Conservation (phyloP, 2,888 invertebrate species). For the Meiosimyza platycephala region DNA sequence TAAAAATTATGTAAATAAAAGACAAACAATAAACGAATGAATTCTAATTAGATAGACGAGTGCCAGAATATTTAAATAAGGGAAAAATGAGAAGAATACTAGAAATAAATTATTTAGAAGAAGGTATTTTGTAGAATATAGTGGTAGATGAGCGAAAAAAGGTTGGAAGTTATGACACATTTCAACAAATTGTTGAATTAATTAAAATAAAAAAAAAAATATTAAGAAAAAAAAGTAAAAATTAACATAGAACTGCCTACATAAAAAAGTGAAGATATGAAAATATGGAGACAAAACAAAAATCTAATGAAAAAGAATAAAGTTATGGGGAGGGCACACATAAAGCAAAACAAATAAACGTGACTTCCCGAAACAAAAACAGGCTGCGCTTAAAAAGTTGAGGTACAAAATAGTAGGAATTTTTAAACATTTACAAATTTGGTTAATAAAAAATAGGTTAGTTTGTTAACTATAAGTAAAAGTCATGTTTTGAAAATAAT, state of each 20-base stretch:
- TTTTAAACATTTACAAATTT: conserved; percentile 36
- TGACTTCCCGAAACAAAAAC: conserved; percentile 38
- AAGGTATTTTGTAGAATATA: background rate
- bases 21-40: conserved; percentile 47
- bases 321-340: conserved; percentile 19
- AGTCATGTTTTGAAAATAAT: no score
- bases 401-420: background rate
- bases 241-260: no score
- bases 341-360: conserved; percentile 23
- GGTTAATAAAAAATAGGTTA: conserved; percentile 61
- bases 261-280: background rate
- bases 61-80: conserved; percentile 28
- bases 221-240: no score
- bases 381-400: no score
- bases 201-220: background rate
- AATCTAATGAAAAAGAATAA: background rate
- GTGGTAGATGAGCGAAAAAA: background rate
- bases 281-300: background rate
- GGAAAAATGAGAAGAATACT: conserved; percentile 22
- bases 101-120: conserved; percentile 8
- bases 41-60: conserved; percentile 59
- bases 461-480: conserved; percentile 29
- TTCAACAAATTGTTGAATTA: conserved; percentile 18
- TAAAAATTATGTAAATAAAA: conserved; percentile 57
- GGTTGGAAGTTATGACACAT: no score